Percentiles rank a stretch among this genome's conserved stretches.
These are phyloP conservation scores for Asarcornis scutulata DNA, from an alignment of 2,113 vertebrate genomes.

Conservation along the genomic window DNA sequence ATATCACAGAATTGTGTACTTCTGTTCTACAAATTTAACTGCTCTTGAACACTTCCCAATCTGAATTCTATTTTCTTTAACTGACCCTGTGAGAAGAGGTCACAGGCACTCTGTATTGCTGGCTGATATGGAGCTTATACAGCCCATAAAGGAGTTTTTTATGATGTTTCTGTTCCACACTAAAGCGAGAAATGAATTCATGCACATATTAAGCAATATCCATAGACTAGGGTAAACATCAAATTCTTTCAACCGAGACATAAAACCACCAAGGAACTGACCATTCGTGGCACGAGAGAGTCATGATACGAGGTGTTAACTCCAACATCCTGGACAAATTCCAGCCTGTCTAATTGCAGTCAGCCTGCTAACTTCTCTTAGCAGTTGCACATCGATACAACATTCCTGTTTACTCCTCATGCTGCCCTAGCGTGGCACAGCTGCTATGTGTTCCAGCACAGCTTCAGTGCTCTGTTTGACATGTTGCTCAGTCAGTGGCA, in stretches of 20 bases:
- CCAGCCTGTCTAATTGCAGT: neutral
- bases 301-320: neutral
- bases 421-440: neutral
- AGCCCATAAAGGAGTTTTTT: neutral
- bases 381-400: neutral
- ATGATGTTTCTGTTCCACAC: neutral
- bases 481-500: neutral
- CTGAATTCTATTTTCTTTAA: slow-evolving; percentile 17
- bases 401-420: neutral
- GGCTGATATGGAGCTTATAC: neutral
- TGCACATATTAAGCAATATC: neutral
- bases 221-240: neutral
- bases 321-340: neutral
- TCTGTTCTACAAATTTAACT: neutral
- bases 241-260: neutral
- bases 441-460: neutral
- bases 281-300: neutral
- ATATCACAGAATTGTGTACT: neutral
- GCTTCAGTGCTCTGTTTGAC: neutral
- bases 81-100: neutral
- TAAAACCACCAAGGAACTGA: neutral
- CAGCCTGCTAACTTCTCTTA: neutral
- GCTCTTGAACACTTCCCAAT: neutral
- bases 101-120: neutral
- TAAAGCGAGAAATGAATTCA: neutral